Percentiles rank a stretch among this genome's conserved stretches.
Conservation (phyloP, 2,113 vertebrate species). For the Podocnemis expansa region DNA sequence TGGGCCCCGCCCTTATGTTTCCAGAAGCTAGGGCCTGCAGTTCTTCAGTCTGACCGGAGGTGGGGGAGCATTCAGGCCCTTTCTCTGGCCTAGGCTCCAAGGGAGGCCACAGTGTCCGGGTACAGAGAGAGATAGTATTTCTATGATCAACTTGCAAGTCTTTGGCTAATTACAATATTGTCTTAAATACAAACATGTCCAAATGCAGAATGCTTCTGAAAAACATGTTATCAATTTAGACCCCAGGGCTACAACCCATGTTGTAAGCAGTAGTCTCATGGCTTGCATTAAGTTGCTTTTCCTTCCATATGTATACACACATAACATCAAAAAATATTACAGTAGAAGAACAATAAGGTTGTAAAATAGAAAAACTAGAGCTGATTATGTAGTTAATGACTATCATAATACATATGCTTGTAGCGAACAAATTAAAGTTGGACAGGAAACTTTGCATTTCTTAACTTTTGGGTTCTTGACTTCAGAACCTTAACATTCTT, state of each 20-base stretch:
- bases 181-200: background rate
- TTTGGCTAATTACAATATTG: background rate
- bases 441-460: background rate
- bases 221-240: conserved; percentile 29
- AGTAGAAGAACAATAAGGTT: background rate
- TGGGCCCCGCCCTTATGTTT: too few species aligned
- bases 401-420: too few species aligned
- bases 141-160: background rate
- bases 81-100: too few species aligned
- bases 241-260: background rate
- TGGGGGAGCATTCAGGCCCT: too few species aligned
- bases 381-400: background rate
- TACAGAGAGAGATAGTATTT: conserved; percentile 3
- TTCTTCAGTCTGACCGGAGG: too few species aligned
- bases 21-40: too few species aligned
- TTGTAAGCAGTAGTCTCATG: background rate
- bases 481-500: background rate
- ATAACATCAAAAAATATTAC: background rate
- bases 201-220: background rate
- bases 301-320: background rate
- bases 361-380: background rate
- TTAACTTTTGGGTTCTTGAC: background rate
- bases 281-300: background rate
- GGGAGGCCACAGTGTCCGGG: too few species aligned
- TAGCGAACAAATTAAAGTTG: background rate